Evolutionary conservation across 2,888 invertebrate species (phyloP).

Genomic region (Pseudolycoriella hygida): DNA sequence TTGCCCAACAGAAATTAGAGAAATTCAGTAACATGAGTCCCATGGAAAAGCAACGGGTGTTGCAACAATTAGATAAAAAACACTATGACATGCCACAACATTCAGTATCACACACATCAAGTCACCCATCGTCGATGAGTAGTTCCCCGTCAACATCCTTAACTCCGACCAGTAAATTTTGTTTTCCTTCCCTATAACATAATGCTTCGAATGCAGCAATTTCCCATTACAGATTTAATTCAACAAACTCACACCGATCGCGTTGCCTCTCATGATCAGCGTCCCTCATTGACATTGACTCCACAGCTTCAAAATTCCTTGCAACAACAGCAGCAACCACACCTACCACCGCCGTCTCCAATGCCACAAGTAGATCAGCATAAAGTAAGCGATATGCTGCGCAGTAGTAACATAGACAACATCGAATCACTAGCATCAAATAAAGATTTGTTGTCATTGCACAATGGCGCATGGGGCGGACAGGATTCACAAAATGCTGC

Average conservation of each 20-base stretch:
- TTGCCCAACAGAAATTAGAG: constrained; percentile 43
- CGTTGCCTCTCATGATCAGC: constrained; percentile 12
- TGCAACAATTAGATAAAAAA: constrained; percentile 32
- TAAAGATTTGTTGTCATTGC: constrained; percentile 45
- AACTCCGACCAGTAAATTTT: constrained; percentile 9
- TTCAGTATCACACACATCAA: constrained; percentile 12
- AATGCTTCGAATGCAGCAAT: neutral
- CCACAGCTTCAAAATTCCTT: neutral
- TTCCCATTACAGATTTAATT: constrained; percentile 2
- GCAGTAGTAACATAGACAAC: constrained; percentile 14
- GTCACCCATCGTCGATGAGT: constrained; percentile 15
- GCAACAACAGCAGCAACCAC: neutral
- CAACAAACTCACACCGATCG: constrained; percentile 8
- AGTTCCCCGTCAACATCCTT: constrained; percentile 19
- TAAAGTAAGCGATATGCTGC: constrained; percentile 22
- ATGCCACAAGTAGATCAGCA: constrained; percentile 11
- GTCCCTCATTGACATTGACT: constrained; percentile 9
- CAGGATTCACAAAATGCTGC: constrained; percentile 24
- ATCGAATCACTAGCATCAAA: constrained; percentile 27
- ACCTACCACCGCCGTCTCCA: constrained; percentile 7
- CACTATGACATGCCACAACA: constrained; percentile 23
- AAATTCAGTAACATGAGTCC: constrained; percentile 37
- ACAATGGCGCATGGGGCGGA: constrained; percentile 46
- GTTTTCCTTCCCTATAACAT: neutral
- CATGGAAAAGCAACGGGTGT: constrained; percentile 35